Conservation (phyloP, 2,797 vertebrate species). For the Clarias fuscus region DNA sequence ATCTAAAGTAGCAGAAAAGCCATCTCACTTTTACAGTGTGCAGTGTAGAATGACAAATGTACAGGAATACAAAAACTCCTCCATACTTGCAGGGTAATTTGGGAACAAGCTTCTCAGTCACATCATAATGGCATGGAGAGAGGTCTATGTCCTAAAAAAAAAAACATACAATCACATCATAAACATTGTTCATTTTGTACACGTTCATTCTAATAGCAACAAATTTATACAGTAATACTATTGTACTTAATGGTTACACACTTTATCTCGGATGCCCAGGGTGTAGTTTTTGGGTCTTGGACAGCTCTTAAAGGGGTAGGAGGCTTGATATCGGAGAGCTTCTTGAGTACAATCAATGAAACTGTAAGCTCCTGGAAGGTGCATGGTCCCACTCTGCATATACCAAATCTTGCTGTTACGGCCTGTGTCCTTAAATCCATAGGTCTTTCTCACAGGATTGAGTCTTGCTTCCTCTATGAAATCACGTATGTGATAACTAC, state of each 20-base stretch:
- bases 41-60: not conserved
- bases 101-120: conserved; percentile 3
- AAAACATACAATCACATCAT: not conserved
- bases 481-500: conserved; percentile 49
- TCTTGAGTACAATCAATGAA: not conserved
- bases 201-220: not conserved
- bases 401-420: not conserved
- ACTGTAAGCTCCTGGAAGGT: not conserved
- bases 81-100: not conserved
- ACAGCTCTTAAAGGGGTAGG: not conserved
- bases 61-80: not conserved
- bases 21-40: not conserved
- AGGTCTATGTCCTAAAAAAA: not conserved
- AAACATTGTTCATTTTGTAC: too few relatives aligned
- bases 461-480: conserved; percentile 77
- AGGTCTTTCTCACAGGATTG: conserved; percentile 73
- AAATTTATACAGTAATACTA: not conserved
- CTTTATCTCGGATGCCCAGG: not conserved
- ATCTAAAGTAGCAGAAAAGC: not conserved
- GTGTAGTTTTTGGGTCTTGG: conserved; percentile 1
- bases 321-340: not conserved
- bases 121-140: conserved; percentile 9
- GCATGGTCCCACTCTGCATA: not conserved
- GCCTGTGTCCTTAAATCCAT: conserved; percentile 30
- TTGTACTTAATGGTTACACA: not conserved